These are phyloP conservation scores for Campylomormyrus numenius DNA, from an alignment of 2,113 vertebrate genomes.

Conservation along the genomic window DNA sequence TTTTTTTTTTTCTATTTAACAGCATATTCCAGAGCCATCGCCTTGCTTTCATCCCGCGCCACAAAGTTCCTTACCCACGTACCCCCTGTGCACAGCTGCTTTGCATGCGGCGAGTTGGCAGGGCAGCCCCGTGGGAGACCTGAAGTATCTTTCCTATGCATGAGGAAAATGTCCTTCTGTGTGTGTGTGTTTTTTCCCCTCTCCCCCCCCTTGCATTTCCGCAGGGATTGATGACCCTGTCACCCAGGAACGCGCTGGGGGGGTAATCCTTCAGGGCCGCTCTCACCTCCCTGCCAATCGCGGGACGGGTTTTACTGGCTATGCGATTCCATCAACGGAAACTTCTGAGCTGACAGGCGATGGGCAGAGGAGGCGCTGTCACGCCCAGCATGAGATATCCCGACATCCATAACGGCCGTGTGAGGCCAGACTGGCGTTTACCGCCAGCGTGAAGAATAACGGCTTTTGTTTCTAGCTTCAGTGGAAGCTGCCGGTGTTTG, in stretches of 20 bases:
- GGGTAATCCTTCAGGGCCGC: constrained; percentile 41
- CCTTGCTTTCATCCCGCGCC: constrained; percentile 46
- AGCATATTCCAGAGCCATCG: constrained; percentile 39
- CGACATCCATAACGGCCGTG: too few species aligned
- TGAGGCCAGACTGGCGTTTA: background rate
- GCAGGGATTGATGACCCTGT: constrained; percentile 67
- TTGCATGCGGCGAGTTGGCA: constrained; percentile 61
- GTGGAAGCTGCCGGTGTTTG: background rate
- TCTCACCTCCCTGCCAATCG: constrained; percentile 49
- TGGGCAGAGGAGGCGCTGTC: background rate
- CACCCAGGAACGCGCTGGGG: constrained; percentile 48
- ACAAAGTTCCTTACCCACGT: constrained; percentile 47
- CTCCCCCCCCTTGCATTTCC: constrained; percentile 42
- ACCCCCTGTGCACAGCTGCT: constrained; percentile 35
- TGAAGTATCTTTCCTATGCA: constrained; percentile 62
- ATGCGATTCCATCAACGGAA: background rate
- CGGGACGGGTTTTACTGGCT: constrained; percentile 38
- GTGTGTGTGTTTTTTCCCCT: constrained; percentile 5
- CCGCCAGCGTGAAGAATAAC: background rate
- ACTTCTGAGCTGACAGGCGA: background rate
- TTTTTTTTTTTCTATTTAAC: constrained; percentile 35
- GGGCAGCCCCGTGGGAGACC: constrained; percentile 49
- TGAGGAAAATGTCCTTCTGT: constrained; percentile 60
- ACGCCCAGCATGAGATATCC: too few species aligned
- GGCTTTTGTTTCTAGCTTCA: background rate